Evolutionary conservation across 1,140 invertebrate genomes (phyloP).

Genomic region (Trichomalopsis sarcophagae): DNA sequence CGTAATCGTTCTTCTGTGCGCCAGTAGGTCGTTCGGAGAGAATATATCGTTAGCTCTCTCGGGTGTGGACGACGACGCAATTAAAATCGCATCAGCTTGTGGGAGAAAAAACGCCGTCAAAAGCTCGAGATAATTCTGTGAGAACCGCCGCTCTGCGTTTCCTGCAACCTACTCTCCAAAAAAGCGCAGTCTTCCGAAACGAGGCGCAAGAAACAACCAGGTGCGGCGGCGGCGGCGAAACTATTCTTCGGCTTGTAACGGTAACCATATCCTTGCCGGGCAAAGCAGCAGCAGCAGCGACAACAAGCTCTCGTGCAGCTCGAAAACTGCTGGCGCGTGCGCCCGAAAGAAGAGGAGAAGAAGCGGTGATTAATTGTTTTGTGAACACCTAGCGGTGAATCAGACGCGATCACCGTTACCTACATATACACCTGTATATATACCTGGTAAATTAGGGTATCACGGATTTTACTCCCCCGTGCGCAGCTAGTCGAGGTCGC

Average conservation of each 20-base stretch:
- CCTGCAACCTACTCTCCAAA: background rate
- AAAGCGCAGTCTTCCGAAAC: constrained; percentile 11
- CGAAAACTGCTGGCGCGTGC: background rate
- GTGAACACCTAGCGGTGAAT: constrained; percentile 47
- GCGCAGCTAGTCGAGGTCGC: background rate
- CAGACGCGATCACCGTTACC: constrained; percentile 40
- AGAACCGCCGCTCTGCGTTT: background rate
- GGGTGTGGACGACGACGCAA: background rate
- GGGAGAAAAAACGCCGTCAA: background rate
- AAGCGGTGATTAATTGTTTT: constrained; percentile 50
- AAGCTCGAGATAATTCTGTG: background rate
- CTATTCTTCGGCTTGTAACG: background rate
- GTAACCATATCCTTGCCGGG: background rate
- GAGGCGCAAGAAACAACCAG: background rate
- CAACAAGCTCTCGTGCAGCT: background rate
- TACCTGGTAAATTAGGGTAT: background rate
- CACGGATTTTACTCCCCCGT: constrained; percentile 31
- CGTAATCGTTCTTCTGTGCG: background rate
- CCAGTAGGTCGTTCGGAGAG: no score
- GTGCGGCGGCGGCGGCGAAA: background rate
- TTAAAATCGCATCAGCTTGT: constrained; percentile 4
- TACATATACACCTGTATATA: background rate
- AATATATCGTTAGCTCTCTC: no score
- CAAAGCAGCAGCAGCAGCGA: background rate
- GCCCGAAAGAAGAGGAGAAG: background rate